Evolutionary conservation across 2,797 vertebrate genomes (phyloP).

Genomic region (Adrianichthys oophorus): DNA sequence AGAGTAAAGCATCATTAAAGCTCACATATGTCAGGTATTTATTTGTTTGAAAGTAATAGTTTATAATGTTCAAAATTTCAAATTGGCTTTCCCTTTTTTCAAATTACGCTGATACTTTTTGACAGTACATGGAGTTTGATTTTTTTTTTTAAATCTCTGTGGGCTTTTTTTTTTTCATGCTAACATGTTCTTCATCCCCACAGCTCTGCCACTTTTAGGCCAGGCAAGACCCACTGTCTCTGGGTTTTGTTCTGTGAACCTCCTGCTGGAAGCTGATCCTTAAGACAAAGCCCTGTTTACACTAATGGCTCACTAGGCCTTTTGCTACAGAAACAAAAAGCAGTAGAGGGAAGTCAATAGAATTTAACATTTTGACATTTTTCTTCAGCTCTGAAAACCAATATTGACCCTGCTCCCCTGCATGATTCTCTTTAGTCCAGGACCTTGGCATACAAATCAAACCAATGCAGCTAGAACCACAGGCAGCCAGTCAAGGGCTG

Average conservation of each 20-base stretch:
- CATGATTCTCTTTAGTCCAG: constrained; percentile 77
- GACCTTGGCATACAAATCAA: constrained; percentile 81
- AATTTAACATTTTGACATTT: constrained; percentile 85
- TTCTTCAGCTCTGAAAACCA: constrained; percentile 84
- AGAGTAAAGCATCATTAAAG: neutral
- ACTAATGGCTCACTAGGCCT: constrained; percentile 81
- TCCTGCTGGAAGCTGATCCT: constrained; percentile 76
- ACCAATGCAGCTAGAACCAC: constrained; percentile 77
- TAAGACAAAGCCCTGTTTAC: constrained; percentile 88
- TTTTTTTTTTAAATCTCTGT: constrained; percentile 53
- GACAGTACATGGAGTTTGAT: constrained; percentile 21
- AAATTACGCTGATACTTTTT: constrained; percentile 26
- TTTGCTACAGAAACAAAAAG: constrained; percentile 82
- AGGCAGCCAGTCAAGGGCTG: constrained; percentile 80
- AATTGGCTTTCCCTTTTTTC: neutral
- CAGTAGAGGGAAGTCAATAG: constrained; percentile 75
- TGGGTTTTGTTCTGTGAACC: constrained; percentile 70
- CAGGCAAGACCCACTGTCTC: constrained; percentile 73
- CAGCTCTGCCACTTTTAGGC: constrained; percentile 68
- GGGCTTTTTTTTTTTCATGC: constrained; percentile 52
- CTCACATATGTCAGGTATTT: too few relatives aligned
- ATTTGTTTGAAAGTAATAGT: neutral
- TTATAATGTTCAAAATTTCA: neutral
- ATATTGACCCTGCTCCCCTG: constrained; percentile 84
- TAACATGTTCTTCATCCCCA: constrained; percentile 61